Evolutionary conservation across 2,888 invertebrate genomes (phyloP).

Genomic region (Cantharis rufa): DNA sequence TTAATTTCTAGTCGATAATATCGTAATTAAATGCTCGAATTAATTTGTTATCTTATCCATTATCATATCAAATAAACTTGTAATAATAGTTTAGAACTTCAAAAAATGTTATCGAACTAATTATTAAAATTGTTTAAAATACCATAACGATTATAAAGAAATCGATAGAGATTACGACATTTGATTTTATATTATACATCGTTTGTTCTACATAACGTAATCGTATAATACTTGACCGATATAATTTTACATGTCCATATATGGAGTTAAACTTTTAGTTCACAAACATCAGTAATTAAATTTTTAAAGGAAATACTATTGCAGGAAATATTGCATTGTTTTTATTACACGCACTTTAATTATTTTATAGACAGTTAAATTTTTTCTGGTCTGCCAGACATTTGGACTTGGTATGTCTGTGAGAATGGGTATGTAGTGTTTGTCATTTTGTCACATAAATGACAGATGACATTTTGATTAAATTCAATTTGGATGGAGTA

Average conservation of each 20-base stretch:
- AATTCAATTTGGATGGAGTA: too few species aligned
- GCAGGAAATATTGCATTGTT: background rate
- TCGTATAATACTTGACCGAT: background rate
- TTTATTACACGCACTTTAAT: background rate
- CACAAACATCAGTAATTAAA: background rate
- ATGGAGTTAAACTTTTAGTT: background rate
- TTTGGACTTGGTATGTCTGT: background rate
- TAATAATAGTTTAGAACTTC: background rate
- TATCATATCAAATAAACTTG: background rate
- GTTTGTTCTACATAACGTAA: background rate
- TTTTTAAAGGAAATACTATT: background rate
- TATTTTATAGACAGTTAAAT: background rate
- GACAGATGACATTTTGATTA: too few species aligned
- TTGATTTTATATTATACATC: background rate
- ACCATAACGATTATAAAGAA: background rate
- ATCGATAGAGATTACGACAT: background rate
- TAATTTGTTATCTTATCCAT: background rate
- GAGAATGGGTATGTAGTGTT: background rate
- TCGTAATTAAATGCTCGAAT: background rate
- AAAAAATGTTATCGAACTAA: background rate
- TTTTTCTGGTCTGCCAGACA: background rate
- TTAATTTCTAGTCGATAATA: too few species aligned
- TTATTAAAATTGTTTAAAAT: background rate
- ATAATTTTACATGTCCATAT: background rate
- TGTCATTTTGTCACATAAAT: too few species aligned